A percentile compares a stretch with the other conserved stretches of the same genome.
Conservation (phyloP, 1,140 invertebrate species). For the Drosophila ambigua region DNA sequence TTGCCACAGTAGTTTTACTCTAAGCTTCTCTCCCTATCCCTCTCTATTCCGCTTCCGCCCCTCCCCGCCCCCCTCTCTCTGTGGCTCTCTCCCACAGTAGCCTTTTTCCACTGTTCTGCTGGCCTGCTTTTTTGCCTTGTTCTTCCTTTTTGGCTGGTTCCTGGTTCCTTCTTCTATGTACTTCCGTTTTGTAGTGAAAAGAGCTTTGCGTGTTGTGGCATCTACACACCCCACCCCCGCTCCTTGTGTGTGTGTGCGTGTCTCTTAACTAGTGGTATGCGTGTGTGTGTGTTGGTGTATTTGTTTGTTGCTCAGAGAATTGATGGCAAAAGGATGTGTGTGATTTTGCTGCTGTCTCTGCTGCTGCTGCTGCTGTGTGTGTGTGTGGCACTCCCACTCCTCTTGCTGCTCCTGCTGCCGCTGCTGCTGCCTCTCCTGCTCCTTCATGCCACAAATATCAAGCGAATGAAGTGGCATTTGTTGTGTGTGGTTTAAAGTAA, state of each 20-base stretch:
- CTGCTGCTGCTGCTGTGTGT: conserved; percentile 18
- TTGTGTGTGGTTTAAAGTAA: conserved; percentile 73
- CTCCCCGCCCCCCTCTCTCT: not conserved
- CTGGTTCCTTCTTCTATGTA: conserved; percentile 66
- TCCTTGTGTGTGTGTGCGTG: conserved; percentile 27
- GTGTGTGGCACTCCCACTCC: conserved; percentile 8
- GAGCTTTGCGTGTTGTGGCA: conserved; percentile 79
- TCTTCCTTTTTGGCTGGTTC: conserved; percentile 54
- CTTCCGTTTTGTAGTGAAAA: conserved; percentile 81
- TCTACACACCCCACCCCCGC: conserved; percentile 16
- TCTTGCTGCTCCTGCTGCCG: not conserved
- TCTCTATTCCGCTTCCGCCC: conserved; percentile 35
- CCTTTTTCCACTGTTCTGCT: conserved; percentile 22
- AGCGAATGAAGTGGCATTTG: conserved; percentile 79
- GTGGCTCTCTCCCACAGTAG: not conserved
- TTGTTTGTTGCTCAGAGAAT: conserved; percentile 81
- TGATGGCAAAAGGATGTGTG: conserved; percentile 81
- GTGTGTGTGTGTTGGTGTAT: conserved; percentile 51
- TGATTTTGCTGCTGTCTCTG: conserved; percentile 70
- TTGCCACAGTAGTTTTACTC: conserved; percentile 77
- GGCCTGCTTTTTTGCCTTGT: conserved; percentile 51
- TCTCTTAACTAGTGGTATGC: conserved; percentile 3
- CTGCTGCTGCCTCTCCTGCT: conserved; percentile 19
- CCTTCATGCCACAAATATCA: conserved; percentile 72
- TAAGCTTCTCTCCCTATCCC: conserved; percentile 46